phyloP scores from a whole-genome alignment of 2,888 invertebrate genomes.

The Apamea crenata region DNA sequence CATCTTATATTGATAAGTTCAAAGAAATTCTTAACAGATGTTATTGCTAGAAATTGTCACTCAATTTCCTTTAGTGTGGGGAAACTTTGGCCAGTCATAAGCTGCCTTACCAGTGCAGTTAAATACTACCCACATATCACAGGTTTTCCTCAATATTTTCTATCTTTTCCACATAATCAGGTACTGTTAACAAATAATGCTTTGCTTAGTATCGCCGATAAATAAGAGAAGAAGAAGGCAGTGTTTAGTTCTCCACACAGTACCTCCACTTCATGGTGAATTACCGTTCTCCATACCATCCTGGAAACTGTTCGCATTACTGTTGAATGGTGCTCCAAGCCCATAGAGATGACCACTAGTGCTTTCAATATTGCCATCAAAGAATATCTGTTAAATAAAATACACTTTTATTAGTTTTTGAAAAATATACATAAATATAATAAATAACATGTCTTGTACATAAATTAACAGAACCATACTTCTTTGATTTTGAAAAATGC shows the following conservation, averaged over 20 bases:
- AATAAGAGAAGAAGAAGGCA: conserved; percentile 67
- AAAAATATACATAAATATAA: background rate
- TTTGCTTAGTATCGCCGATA: conserved; percentile 65
- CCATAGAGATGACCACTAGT: conserved; percentile 99
- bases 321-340: conserved; percentile 96
- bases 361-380: conserved; percentile 99
- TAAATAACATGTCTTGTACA: background rate
- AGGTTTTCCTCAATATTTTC: conserved; percentile 54
- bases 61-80: background rate
- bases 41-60: background rate
- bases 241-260: conserved; percentile 61
- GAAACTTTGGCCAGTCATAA: conserved; percentile 14
- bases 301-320: conserved; percentile 93
- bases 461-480: conserved; percentile 63
- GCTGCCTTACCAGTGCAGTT: conserved; percentile 31
- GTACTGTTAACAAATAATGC: conserved; percentile 53
- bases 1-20: background rate
- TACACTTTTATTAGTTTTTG: background rate
- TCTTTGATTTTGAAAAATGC: conserved; percentile 95
- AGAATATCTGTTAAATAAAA: conserved; percentile 95
- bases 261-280: conserved; percentile 78
- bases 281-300: conserved; percentile 92
- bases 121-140: conserved; percentile 60
- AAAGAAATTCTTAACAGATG: background rate
- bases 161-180: conserved; percentile 59